These are phyloP conservation scores for Apocrypta bakeri DNA, from an alignment of 1,140 invertebrate genomes.

Conservation along the genomic window DNA sequence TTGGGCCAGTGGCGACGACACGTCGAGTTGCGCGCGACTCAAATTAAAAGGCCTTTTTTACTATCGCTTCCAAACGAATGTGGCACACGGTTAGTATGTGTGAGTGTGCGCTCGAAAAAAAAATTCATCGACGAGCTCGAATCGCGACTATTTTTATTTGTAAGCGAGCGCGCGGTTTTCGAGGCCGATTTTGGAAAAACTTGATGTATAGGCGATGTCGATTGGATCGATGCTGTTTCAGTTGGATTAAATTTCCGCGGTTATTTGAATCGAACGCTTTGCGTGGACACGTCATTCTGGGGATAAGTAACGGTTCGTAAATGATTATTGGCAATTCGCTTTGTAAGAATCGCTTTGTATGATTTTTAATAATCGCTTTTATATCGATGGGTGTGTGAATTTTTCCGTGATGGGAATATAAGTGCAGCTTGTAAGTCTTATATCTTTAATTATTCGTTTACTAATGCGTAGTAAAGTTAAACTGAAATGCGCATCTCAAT, in stretches of 20 bases:
- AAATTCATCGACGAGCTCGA: neutral
- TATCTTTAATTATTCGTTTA: too few relatives aligned
- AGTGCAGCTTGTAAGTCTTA: too few relatives aligned
- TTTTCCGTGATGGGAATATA: too few relatives aligned
- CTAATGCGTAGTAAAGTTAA: too few relatives aligned
- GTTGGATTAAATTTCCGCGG: neutral
- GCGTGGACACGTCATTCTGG: too few relatives aligned
- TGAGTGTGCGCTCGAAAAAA: conserved; percentile 17
- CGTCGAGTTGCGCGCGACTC: neutral
- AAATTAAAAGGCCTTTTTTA: conserved; percentile 34
- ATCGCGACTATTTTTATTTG: conserved; percentile 29
- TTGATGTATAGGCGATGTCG: neutral
- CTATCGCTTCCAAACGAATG: conserved; percentile 30
- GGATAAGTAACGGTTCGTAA: too few relatives aligned
- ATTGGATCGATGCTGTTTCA: neutral
- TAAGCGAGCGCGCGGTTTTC: neutral
- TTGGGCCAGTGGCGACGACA: conserved; percentile 17
- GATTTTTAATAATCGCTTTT: too few relatives aligned
- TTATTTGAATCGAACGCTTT: too few relatives aligned
- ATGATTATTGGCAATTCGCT: too few relatives aligned
- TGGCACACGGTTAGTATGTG: conserved; percentile 33
- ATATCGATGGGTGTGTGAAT: too few relatives aligned
- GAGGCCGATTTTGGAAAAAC: conserved; percentile 7
- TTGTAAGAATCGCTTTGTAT: too few relatives aligned
- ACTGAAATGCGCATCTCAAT: neutral